Base-by-base conservation (phyloP, 2,888 invertebrate species). In the Gryllus longicercus region DNA sequence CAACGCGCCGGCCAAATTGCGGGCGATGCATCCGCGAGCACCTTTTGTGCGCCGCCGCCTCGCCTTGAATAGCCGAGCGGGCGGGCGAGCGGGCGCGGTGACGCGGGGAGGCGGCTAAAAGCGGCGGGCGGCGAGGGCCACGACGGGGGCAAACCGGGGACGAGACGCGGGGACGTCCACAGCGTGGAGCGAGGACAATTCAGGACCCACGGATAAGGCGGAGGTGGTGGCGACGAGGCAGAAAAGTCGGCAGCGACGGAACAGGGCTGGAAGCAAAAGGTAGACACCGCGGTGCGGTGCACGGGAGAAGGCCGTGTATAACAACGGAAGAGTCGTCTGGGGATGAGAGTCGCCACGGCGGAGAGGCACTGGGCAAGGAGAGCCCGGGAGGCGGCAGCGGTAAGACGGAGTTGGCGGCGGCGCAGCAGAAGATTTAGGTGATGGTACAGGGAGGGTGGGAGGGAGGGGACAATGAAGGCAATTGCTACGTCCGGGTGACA, bases 11-110 rank as follows among this genome's bases (percentile, higher is more conserved):
- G 63, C n/a, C 63, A 63, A 63, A 63, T 63, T 63, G 63, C 63
- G 63, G n/a, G 63, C 63, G 63, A 63, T 63, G 63, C 63, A 63
- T 63, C 63, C 63, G 63, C 63, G 63, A 63, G 63, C 63, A 63
- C 63, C 63, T 63, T 63, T 63, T 63, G 63, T 63, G 63, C 14
- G 63, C 63, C 16, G 63, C 63, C 63, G n/a, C 38, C 38, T 38
- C 38, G 38, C 38, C 38, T 63, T 63, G 16, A 63, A 63, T 63
- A 63, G 63, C 16, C 16, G 63, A 18, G 38, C 38, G 8, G 8
- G 14, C 63, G 63, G n/a, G 63, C 14, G 63, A 5, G n/a, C 16
- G 63, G 63, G 12, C 8, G 38, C 38, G 38, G 38, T 38, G 38
- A 38, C 38, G 38, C 38, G 63, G 16, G 11, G 16, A 63, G 63